A percentile compares a stretch with the other conserved stretches of the same genome.
phyloP scores from a whole-genome alignment of 2,113 vertebrate genomes.

The Dipodomys stephensi region DNA sequence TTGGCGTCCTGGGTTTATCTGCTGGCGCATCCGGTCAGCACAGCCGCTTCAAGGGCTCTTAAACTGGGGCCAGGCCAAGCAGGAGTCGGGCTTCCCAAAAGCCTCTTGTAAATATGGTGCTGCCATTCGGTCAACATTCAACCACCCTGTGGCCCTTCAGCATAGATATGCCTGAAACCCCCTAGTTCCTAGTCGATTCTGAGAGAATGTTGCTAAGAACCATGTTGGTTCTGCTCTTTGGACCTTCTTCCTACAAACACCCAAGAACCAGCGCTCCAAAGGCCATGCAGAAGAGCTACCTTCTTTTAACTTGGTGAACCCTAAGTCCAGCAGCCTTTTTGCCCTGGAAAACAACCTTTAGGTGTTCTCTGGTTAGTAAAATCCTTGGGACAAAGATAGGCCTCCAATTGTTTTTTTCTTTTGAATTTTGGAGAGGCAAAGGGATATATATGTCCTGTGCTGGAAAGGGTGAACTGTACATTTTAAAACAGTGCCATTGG shows the following conservation, averaged over 20 bases:
- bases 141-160: background rate
- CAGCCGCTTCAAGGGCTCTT: background rate
- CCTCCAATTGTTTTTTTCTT: background rate
- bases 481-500: too few species aligned
- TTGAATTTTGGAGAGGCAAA: background rate
- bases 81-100: background rate
- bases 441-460: background rate
- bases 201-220: background rate
- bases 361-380: conserved; percentile 24
- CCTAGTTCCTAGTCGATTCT: background rate
- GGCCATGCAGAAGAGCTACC: background rate
- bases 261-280: background rate
- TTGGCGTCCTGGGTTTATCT: conserved; percentile 32
- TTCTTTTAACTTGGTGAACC: background rate
- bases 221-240: background rate
- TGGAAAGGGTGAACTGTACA: background rate
- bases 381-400: background rate
- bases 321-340: background rate
- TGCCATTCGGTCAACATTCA: background rate
- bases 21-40: background rate
- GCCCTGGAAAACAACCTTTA: conserved; percentile 1
- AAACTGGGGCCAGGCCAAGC: background rate
- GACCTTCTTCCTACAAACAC: background rate
- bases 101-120: background rate
- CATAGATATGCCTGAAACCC: background rate